Evolutionary conservation across 2,888 invertebrate species (phyloP), one percentile per base, ranked within the genome.

Genomic region (Peribatodes rhomboidaria): DNA sequence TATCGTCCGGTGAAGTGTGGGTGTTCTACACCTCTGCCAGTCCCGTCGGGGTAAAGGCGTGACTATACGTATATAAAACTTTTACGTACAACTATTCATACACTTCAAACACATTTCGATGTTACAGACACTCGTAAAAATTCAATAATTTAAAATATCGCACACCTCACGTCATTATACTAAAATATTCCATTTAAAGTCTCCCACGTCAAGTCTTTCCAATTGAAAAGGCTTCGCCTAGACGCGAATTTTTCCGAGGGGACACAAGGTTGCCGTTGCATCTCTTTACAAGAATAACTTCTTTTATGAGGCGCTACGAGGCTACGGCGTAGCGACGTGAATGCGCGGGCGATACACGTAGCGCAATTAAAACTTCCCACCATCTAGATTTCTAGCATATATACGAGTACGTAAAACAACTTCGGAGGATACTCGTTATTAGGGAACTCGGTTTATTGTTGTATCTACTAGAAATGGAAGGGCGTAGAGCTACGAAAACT

Each of bases 351-450:
- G 72, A 81, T 76, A 78, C 77, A 77, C 73, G 77, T 74, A 80
- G 79, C 77, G 84, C 85, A 86, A 88, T 88, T 87, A 87, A 85
- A 87, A 86, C 81, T 86, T 82, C 75, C 68, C 60, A 75, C 72
- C 73, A 71, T 72, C 67, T 70, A 67, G 62, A 71, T 69, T 68
- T 18, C 18, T 44, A 44, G 33, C 33, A 31, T 33, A n/a, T n/a
- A n/a, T n/a, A n/a, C n/a, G n/a, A n/a, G 64, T 31, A 31, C 53
- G 70, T 72, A 63, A 69, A 72, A 67, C 66, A 69, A 64, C 64
- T 71, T 64, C 69, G 70, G 74, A 56, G 65, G n/a, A 16, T 18
- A 50, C 16, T 49, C 73, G 76, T 78, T 78, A 79, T 82, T 79
- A 78, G 71, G 56, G 52, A 68, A 65, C 53, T 60, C 60, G 66